Conservation (phyloP, 2,113 vertebrate genomes). For the Poeciliopsis retropinna region DNA sequence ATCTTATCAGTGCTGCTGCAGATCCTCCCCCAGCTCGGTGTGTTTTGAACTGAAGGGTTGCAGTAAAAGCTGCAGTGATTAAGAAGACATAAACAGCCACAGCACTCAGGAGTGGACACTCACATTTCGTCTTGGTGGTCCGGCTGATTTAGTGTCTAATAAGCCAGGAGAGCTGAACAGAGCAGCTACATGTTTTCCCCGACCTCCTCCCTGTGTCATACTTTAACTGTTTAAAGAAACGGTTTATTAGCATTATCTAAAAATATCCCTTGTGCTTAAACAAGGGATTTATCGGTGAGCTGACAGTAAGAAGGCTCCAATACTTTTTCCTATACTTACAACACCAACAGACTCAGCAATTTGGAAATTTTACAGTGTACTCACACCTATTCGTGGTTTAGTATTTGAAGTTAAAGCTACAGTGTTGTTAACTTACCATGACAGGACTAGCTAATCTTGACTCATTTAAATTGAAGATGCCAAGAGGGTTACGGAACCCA, state of each 20-base stretch:
- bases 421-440: too few species aligned
- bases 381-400: too few species aligned
- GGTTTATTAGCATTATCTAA: neutral
- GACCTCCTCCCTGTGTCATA: neutral
- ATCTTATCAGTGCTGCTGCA: constrained; percentile 45
- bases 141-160: constrained; percentile 12
- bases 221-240: neutral
- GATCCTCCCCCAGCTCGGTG: constrained; percentile 29
- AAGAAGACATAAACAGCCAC: constrained; percentile 40
- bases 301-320: neutral
- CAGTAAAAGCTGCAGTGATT: constrained; percentile 36
- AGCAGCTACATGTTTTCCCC: neutral
- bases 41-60: constrained; percentile 34
- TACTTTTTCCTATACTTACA: neutral
- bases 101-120: neutral
- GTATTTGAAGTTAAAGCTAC: too few species aligned
- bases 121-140: neutral
- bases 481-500: too few species aligned
- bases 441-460: too few species aligned
- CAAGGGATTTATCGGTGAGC: neutral
- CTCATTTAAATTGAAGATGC: too few species aligned
- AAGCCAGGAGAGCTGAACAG: neutral
- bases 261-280: neutral
- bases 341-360: neutral
- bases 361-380: neutral